Base-by-base conservation (phyloP, 2,113 vertebrate species). In the Galbula dea region DNA sequence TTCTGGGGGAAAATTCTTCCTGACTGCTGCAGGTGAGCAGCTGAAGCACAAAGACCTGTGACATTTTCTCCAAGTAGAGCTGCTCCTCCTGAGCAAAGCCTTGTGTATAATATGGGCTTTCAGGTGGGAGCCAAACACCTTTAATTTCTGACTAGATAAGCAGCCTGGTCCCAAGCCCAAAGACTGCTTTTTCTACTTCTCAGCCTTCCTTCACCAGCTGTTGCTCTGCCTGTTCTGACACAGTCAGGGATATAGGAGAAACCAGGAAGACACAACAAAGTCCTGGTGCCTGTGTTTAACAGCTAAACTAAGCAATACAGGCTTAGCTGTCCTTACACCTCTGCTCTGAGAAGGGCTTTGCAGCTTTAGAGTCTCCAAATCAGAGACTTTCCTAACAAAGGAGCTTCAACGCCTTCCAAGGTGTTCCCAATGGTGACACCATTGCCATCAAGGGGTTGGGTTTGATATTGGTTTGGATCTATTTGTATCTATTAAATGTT, bases 281-380 rank as follows among this genome's bases (percentile, higher is more conserved):
- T 19, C 45, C 63, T 30, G 37, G 11, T 45, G 26, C 32, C 78
- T 32, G 43, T 43, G 15, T 39, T 87, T 36, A n/a, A 41, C 30
- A 27, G 9, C 16, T 43, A 36, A 34, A 13, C 41, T 0, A 2
- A 86, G 71, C 34, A 32, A 8, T 15, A 36, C 0, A 6, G 41
- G 41, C 49, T 57, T 49, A 90, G 37, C 41, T 52, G 43, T 27
- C 57, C 34, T 73, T 36, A 37, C 61, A 54, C 37, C 22, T 4
- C 55, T 34, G 22, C n/a, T 49, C 54, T 20, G 49, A 52, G 49
- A 85, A 74, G 30, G 52, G 23, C 30, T 88, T 49, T 29, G 19
- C 63, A 37, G n/a, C n/a, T 83, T 41, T 29, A 37, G 12, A 39
- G 20, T 15, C 18, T 10, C 15, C 24, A 10, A 6, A 39, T 45